phyloP scores from a whole-genome alignment of 2,113 vertebrate species.

The Lonchura striata region DNA sequence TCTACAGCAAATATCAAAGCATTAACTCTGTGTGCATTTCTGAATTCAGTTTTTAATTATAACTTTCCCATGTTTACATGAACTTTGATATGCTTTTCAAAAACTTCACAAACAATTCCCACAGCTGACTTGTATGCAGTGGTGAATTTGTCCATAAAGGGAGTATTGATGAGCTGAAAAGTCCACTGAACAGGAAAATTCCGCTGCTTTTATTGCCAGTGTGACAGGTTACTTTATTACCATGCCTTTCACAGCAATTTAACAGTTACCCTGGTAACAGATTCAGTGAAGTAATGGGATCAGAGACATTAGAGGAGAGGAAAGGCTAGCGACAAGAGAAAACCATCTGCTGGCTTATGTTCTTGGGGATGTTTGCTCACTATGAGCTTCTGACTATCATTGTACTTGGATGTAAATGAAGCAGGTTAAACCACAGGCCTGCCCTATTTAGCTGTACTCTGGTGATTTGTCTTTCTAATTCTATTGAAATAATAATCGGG shows the following conservation, averaged over 20 bases:
- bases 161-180: slow-evolving; percentile 84
- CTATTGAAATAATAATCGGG: slow-evolving; percentile 82
- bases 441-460: slow-evolving; percentile 75
- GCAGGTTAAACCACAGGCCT: slow-evolving; percentile 78
- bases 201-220: slow-evolving; percentile 83
- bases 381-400: slow-evolving; percentile 65
- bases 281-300: slow-evolving; percentile 87
- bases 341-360: slow-evolving; percentile 83
- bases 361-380: slow-evolving; percentile 70
- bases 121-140: slow-evolving; percentile 68
- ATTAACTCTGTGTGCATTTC: not conserved
- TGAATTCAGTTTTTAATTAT: slow-evolving; percentile 61
- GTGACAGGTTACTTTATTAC: slow-evolving; percentile 89
- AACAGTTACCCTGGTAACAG: slow-evolving; percentile 87
- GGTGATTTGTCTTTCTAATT: slow-evolving; percentile 82
- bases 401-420: slow-evolving; percentile 74
- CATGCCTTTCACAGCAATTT: slow-evolving; percentile 87
- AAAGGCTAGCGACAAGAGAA: slow-evolving; percentile 72
- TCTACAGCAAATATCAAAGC: not conserved
- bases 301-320: slow-evolving; percentile 75
- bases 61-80: slow-evolving; percentile 73
- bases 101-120: slow-evolving; percentile 68
- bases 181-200: slow-evolving; percentile 88
- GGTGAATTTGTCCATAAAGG: slow-evolving; percentile 80
- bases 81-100: slow-evolving; percentile 75